Evolutionary conservation across 92 coral and sea anemone genomes (phyloP).

Genomic region (Palythoa grandiflora): DNA sequence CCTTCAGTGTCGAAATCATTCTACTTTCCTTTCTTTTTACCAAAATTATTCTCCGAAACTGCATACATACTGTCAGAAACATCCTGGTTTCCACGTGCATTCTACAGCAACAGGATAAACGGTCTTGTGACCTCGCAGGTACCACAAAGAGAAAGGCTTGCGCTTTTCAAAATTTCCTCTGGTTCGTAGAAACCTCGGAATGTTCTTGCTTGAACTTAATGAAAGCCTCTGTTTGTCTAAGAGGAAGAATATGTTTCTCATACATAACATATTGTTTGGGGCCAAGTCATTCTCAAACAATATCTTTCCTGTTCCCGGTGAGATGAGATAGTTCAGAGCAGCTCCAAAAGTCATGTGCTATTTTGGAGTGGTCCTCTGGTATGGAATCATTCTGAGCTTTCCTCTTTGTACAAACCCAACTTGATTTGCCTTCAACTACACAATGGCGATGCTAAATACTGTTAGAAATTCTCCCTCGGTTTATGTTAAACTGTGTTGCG

Average conservation of each 20-base stretch:
- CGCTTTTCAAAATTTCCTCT: background rate
- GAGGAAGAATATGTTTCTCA: background rate
- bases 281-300: background rate
- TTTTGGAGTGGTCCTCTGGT: too few species aligned
- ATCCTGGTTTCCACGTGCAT: background rate
- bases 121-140: background rate
- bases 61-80: background rate
- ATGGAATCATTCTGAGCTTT: too few species aligned
- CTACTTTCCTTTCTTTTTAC: background rate
- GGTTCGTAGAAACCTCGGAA: background rate
- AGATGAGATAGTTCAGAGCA: too few species aligned
- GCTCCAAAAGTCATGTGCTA: too few species aligned
- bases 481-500: background rate
- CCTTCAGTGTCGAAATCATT: background rate
- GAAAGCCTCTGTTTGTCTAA: conserved; percentile 3
- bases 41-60: background rate
- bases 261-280: background rate
- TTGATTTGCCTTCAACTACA: background rate
- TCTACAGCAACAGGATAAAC: conserved; percentile 1
- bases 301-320: too few species aligned
- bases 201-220: background rate
- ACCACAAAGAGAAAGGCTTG: conserved; percentile 12
- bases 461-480: background rate
- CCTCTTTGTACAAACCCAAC: too few species aligned
- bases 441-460: background rate